phyloP scores from a whole-genome alignment of 2,113 vertebrate genomes.

The Urocitellus parryii region DNA sequence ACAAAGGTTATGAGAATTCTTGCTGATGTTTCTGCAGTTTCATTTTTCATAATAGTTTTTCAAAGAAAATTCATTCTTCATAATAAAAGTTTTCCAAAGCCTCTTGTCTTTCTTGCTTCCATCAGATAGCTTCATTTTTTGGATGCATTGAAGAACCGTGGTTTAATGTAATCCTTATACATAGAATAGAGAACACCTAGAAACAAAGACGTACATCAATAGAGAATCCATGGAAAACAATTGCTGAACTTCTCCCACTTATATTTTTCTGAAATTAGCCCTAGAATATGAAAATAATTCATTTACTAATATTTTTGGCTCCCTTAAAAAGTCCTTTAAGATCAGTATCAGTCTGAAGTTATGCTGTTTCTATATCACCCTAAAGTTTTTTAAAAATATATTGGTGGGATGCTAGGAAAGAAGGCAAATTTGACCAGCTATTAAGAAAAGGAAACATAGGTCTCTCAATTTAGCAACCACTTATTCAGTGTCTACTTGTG shows the following conservation, averaged over 20 bases:
- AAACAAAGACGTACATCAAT: constrained; percentile 40
- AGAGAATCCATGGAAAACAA: not conserved
- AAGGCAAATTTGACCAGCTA: not conserved
- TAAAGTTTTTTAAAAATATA: constrained; percentile 52
- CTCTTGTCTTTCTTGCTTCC: constrained; percentile 11
- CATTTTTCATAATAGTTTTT: not conserved
- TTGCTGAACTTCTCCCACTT: constrained; percentile 3
- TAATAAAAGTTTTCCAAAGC: not conserved
- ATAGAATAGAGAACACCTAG: constrained; percentile 84
- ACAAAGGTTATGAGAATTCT: constrained; percentile 17
- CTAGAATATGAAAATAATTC: not conserved
- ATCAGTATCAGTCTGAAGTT: not conserved
- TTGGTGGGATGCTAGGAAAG: not conserved
- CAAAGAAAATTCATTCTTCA: constrained; percentile 24
- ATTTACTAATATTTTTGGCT: not conserved
- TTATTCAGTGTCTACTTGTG: not conserved
- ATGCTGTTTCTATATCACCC: not conserved
- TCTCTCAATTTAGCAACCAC: not conserved
- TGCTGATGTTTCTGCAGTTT: not conserved
- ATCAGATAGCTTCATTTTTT: constrained; percentile 70
- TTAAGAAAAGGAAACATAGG: constrained; percentile 19
- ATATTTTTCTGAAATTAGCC: constrained; percentile 14
- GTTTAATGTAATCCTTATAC: constrained; percentile 82
- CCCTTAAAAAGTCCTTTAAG: not conserved
- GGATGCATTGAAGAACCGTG: constrained; percentile 38